Conservation (phyloP, 2,113 vertebrate species). For the Mionectes macconnelli region DNA sequence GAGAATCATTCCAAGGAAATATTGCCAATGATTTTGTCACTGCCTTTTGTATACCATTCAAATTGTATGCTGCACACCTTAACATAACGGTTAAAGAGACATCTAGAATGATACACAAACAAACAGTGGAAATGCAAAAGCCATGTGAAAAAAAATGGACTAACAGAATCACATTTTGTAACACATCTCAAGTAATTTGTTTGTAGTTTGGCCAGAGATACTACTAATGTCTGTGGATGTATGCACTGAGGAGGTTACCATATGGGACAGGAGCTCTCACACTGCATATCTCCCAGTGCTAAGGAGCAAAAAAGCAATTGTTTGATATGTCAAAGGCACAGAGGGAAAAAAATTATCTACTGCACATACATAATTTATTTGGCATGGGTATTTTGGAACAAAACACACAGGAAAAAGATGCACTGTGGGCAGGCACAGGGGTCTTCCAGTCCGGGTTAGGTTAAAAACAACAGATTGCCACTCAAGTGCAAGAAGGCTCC, state of each 20-base stretch:
- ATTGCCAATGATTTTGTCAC: background rate
- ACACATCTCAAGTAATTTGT: background rate
- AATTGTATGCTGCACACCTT: fast-evolving
- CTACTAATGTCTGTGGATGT: background rate
- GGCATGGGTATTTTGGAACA: fast-evolving
- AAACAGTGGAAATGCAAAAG: background rate
- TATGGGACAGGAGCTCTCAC: background rate
- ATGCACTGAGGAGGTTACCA: background rate
- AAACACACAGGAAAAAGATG: background rate
- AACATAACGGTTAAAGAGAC: background rate
- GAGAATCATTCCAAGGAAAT: background rate
- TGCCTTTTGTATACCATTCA: background rate
- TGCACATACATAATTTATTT: background rate
- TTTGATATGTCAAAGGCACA: background rate
- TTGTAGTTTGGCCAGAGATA: background rate
- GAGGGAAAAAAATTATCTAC: background rate
- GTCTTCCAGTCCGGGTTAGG: background rate
- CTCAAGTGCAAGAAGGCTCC: background rate
- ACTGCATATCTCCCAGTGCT: background rate
- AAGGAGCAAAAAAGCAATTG: background rate
- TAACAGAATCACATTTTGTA: background rate
- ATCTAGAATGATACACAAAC: background rate
- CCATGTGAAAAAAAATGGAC: background rate
- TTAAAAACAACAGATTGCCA: background rate
- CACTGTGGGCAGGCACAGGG: background rate